Conservation (phyloP, 1,140 invertebrate species). For the Delia radicum region DNA sequence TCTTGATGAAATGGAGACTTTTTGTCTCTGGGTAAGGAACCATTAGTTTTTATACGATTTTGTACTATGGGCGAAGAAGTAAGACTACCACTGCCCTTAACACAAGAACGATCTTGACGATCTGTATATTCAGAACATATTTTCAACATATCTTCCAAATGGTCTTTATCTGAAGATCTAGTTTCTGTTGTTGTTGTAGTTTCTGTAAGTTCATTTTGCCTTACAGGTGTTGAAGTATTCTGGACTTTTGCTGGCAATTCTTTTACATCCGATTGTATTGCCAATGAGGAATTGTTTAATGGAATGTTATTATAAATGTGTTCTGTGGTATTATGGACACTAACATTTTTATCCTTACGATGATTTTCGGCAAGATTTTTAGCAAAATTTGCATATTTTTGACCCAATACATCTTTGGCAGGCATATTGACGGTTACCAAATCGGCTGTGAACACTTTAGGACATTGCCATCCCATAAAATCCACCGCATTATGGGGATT, state of each 20-base stretch:
- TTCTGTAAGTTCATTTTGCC: constrained; percentile 62
- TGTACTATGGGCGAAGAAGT: constrained; percentile 56
- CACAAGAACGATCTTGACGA: constrained; percentile 61
- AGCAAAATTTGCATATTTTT: constrained; percentile 61
- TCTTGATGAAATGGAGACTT: constrained; percentile 59
- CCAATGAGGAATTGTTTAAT: background rate
- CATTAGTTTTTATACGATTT: constrained; percentile 84
- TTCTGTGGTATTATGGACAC: constrained; percentile 41
- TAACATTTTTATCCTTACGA: constrained; percentile 50
- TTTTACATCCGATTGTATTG: background rate
- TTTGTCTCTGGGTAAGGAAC: constrained; percentile 79
- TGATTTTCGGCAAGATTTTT: constrained; percentile 56
- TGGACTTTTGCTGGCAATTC: constrained; percentile 45
- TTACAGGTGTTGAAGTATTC: constrained; percentile 57
- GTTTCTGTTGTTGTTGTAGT: background rate
- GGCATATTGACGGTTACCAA: constrained; percentile 76
- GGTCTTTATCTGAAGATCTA: constrained; percentile 58
- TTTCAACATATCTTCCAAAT: constrained; percentile 86
- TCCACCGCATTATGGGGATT: constrained; percentile 36
- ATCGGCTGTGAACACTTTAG: constrained; percentile 75
- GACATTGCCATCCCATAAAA: constrained; percentile 61
- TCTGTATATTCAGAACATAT: constrained; percentile 89
- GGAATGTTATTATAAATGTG: constrained; percentile 7
- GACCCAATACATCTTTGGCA: constrained; percentile 73
- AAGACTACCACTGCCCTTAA: constrained; percentile 32